Conservation (phyloP, 2,113 vertebrate species). For the Lampris megalopsis region DNA sequence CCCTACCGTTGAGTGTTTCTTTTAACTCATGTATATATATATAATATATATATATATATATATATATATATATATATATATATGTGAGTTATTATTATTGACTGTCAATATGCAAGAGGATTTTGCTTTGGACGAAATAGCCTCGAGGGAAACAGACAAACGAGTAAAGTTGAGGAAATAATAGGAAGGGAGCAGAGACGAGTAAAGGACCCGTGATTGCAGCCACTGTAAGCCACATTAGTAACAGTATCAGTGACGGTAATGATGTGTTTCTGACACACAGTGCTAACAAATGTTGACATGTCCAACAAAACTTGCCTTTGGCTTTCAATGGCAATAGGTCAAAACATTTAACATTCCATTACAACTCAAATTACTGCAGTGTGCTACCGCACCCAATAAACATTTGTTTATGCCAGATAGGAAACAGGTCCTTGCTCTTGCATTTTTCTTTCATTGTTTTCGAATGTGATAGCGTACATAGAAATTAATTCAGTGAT, state of each 20-base stretch:
- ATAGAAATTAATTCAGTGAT: conserved; percentile 24
- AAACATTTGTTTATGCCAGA: not conserved
- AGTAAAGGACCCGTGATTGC: conserved; percentile 49
- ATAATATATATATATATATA: too few relatives aligned
- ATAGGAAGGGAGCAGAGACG: conserved; percentile 10
- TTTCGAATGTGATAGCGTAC: conserved; percentile 4
- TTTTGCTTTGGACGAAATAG: conserved; percentile 39
- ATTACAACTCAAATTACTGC: conserved; percentile 32
- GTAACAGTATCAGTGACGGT: conserved; percentile 63
- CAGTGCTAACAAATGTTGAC: conserved; percentile 52
- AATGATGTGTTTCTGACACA: conserved; percentile 59
- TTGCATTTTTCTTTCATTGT: not conserved
- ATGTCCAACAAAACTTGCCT: conserved; percentile 51
- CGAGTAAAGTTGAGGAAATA: conserved; percentile 19
- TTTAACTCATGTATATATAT: too few relatives aligned
- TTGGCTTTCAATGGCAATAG: conserved; percentile 39
- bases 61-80: too few relatives aligned
- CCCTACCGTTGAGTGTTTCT: too few relatives aligned
- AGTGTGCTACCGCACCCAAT: not conserved
- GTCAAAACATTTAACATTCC: conserved; percentile 43
- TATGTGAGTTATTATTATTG: too few relatives aligned
- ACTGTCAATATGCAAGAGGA: conserved; percentile 44
- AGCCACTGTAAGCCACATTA: conserved; percentile 56
- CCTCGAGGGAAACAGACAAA: conserved; percentile 51
- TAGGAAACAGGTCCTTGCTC: not conserved